phyloP scores from a whole-genome alignment of 2,113 vertebrate genomes.

The Papio anubis region DNA sequence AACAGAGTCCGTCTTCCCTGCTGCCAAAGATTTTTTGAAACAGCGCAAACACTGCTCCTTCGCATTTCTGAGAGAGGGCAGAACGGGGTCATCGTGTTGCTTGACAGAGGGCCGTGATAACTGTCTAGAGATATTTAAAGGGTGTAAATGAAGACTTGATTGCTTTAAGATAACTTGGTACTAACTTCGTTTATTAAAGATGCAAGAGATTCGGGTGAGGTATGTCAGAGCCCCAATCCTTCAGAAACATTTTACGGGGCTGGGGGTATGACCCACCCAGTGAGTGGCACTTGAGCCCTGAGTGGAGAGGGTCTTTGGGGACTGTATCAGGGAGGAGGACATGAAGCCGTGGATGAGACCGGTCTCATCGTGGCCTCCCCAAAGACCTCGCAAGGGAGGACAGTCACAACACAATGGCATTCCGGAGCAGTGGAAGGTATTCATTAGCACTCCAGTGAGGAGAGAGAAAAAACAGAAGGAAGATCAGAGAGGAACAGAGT shows the following conservation, averaged over 20 bases:
- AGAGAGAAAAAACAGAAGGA: background rate
- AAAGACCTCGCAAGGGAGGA: background rate
- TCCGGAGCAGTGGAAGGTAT: background rate
- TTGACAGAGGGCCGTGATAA: background rate
- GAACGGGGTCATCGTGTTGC: background rate
- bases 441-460: background rate
- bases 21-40: background rate
- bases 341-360: background rate
- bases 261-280: background rate
- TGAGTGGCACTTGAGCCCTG: background rate
- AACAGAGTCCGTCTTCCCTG: background rate
- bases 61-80: background rate
- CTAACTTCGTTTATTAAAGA: slow-evolving; percentile 39
- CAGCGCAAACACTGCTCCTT: background rate
- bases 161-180: slow-evolving; percentile 22
- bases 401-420: background rate
- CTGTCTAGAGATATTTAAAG: slow-evolving; percentile 34
- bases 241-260: background rate
- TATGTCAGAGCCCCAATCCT: background rate
- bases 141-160: slow-evolving; percentile 49
- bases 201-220: background rate
- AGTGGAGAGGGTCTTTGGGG: background rate
- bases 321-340: background rate
- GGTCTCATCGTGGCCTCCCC: background rate
- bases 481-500: background rate